These are phyloP conservation scores for Diorhabda carinulata DNA, from an alignment of 1,140 invertebrate genomes.

Conservation along the genomic window DNA sequence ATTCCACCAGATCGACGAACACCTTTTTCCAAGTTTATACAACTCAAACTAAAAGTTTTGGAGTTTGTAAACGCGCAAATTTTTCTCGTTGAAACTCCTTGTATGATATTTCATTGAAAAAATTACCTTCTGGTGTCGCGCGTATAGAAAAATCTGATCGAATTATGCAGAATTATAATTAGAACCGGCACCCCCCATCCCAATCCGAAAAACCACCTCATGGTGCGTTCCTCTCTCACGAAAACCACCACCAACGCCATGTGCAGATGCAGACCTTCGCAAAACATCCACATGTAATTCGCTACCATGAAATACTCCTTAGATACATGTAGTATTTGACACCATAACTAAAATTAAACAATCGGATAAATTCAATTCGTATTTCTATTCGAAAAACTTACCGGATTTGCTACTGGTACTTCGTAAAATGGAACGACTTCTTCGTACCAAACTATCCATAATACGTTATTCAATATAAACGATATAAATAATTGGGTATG, in stretches of 20 bases:
- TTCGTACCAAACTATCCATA: slow-evolving; percentile 62
- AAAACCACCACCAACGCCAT: slow-evolving; percentile 72
- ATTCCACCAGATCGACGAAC: too few species aligned
- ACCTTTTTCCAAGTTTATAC: too few species aligned
- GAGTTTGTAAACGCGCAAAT: too few species aligned
- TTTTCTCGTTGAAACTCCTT: too few species aligned
- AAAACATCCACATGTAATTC: slow-evolving; percentile 92
- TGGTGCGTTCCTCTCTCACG: slow-evolving; percentile 54
- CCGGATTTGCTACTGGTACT: slow-evolving; percentile 51
- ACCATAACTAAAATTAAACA: slow-evolving; percentile 59
- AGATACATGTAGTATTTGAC: slow-evolving; percentile 72
- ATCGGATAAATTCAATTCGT: neutral
- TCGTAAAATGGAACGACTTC: slow-evolving; percentile 52
- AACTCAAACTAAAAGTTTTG: too few species aligned
- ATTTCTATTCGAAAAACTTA: slow-evolving; percentile 36
- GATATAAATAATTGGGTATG: slow-evolving; percentile 91
- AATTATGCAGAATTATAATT: slow-evolving; percentile 60
- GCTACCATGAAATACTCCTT: slow-evolving; percentile 82
- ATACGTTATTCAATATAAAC: slow-evolving; percentile 74
- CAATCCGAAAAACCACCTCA: slow-evolving; percentile 72
- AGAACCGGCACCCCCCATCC: slow-evolving; percentile 73
- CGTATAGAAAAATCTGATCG: slow-evolving; percentile 53
- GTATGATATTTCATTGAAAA: too few species aligned
- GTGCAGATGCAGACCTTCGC: slow-evolving; percentile 85
- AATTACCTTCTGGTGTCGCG: slow-evolving; percentile 60